phyloP scores from a whole-genome alignment of 2,797 vertebrate species.

The Uromys caudimaculatus region DNA sequence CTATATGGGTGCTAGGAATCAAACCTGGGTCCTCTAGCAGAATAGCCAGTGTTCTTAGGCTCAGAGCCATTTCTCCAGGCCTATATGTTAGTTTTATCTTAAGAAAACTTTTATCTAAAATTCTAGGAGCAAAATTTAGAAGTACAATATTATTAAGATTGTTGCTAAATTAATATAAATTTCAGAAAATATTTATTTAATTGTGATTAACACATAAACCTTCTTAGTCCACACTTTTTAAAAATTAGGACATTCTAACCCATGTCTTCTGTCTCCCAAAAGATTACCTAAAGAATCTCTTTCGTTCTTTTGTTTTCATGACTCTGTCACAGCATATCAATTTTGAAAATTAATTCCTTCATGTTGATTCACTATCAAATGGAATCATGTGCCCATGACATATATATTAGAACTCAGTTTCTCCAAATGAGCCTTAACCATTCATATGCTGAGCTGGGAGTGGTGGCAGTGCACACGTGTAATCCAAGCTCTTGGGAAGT shows the following conservation, averaged over 20 bases:
- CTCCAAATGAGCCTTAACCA: neutral
- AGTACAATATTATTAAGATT: neutral
- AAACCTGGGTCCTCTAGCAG: neutral
- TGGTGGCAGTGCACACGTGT: neutral
- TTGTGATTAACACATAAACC: conserved; percentile 41
- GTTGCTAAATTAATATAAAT: conserved; percentile 1
- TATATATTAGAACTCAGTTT: neutral
- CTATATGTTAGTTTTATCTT: neutral
- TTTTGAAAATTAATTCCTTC: conserved; percentile 33
- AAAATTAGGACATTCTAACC: conserved; percentile 7
- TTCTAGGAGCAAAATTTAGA: neutral
- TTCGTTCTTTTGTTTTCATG: neutral
- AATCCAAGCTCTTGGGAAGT: neutral
- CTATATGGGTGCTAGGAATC: neutral
- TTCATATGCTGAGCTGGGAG: neutral
- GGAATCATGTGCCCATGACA: neutral
- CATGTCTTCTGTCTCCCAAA: neutral
- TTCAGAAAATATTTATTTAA: conserved; percentile 31
- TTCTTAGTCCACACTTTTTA: conserved; percentile 14
- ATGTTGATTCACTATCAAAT: conserved; percentile 25
- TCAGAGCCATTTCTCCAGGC: neutral
- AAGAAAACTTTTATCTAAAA: conserved; percentile 16
- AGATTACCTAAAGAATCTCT: conserved; percentile 17
- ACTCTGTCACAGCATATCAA: neutral
- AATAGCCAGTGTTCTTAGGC: neutral